Conservation (phyloP, 2,888 invertebrate species). For the Agrotis exclamationis region DNA sequence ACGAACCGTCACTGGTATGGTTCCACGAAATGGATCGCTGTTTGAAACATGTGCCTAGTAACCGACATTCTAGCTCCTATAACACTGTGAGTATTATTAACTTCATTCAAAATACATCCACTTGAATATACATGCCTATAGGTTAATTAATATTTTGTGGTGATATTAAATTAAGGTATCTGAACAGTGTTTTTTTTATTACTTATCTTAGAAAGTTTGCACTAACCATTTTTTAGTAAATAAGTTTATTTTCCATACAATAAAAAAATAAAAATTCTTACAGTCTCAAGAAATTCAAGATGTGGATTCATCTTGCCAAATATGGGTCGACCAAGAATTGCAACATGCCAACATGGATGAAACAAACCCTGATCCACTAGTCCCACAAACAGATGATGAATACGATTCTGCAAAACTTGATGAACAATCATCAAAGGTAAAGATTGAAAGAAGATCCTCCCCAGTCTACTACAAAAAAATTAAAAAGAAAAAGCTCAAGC, state of each 20-base stretch:
- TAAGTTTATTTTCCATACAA: no score
- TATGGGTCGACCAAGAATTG: slow-evolving; percentile 77
- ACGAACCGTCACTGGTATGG: slow-evolving; percentile 84
- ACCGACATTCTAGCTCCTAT: slow-evolving; percentile 70
- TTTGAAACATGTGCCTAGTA: slow-evolving; percentile 80
- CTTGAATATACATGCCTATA: no score
- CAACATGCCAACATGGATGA: slow-evolving; percentile 72
- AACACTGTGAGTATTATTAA: slow-evolving; percentile 58
- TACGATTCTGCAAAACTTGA: slow-evolving; percentile 71
- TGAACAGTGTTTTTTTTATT: background rate
- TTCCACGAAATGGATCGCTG: slow-evolving; percentile 86
- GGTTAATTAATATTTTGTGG: no score
- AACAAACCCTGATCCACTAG: slow-evolving; percentile 76
- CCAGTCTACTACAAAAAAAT: slow-evolving; percentile 69
- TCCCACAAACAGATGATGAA: slow-evolving; percentile 76
- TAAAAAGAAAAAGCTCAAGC: slow-evolving; percentile 79
- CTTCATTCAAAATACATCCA: background rate
- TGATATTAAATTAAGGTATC: background rate
- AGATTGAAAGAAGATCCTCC: slow-evolving; percentile 64
- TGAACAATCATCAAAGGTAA: slow-evolving; percentile 64
- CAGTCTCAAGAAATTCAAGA: slow-evolving; percentile 77
- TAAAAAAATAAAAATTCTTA: slow-evolving; percentile 27
- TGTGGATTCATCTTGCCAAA: slow-evolving; percentile 79
- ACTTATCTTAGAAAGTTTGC: no score
- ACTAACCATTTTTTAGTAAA: no score